Percentiles rank a stretch among this genome's conserved stretches.
phyloP scores from a whole-genome alignment of 2,797 vertebrate genomes.

The Antrozous pallidus region DNA sequence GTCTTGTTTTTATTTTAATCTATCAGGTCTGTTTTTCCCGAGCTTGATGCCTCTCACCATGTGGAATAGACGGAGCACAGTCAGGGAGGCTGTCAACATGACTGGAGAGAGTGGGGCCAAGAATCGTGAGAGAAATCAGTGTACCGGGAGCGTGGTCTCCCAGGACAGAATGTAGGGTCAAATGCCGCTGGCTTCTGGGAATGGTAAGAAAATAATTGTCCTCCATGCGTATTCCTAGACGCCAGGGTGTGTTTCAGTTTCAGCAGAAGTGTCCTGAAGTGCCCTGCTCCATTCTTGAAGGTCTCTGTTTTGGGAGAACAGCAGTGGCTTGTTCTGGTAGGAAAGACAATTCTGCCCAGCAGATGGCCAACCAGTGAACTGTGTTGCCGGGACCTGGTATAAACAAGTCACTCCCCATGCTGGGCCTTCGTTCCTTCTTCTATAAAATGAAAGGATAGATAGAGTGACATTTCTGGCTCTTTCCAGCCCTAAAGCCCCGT shows the following conservation, averaged over 20 bases:
- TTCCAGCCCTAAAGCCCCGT: not conserved
- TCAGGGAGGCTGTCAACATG: not conserved
- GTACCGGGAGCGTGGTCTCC: accelerated
- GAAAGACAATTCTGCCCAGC: not conserved
- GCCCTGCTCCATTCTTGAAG: not conserved
- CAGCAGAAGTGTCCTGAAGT: not conserved
- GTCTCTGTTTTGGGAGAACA: not conserved
- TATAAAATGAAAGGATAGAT: not conserved
- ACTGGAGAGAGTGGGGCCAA: not conserved
- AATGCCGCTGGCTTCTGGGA: not conserved
- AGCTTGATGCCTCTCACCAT: not conserved
- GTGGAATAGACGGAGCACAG: not conserved
- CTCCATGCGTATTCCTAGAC: accelerated
- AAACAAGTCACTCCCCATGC: not conserved
- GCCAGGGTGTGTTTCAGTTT: not conserved
- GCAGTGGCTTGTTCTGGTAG: not conserved
- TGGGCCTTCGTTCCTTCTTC: not conserved
- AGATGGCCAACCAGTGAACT: not conserved
- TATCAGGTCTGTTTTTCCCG: not conserved
- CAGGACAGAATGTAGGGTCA: not conserved
- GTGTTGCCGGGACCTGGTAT: not conserved
- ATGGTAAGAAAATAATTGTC: not conserved
- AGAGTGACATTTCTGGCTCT: not conserved
- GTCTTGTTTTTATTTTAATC: not conserved
- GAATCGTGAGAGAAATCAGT: no score